Conservation (phyloP, 1,140 invertebrate species). For the Frieseomelitta varia region DNA sequence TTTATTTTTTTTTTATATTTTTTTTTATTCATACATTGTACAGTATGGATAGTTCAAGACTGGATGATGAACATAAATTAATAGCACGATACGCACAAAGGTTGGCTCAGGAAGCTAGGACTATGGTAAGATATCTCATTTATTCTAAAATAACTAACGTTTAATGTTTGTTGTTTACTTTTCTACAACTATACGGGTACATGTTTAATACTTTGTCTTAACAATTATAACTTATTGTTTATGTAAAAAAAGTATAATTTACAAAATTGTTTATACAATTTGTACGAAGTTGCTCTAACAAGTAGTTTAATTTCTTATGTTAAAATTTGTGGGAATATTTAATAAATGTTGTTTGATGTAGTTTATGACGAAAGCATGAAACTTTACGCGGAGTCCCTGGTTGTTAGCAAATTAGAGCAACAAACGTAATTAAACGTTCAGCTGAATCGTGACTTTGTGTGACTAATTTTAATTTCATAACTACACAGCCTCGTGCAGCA, state of each 20-base stretch:
- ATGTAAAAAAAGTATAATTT: not conserved
- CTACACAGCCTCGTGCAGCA: slow-evolving; percentile 75
- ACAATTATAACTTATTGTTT: slow-evolving; percentile 13
- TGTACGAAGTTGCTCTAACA: not conserved
- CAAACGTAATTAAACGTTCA: slow-evolving; percentile 34
- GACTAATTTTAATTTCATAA: slow-evolving; percentile 61
- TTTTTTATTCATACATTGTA: slow-evolving; percentile 53
- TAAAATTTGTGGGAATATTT: not conserved
- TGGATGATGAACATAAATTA: slow-evolving; percentile 97
- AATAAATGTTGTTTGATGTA: not conserved
- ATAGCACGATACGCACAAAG: slow-evolving; percentile 97
- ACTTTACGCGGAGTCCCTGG: not conserved
- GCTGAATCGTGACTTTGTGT: not conserved
- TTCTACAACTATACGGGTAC: not conserved
- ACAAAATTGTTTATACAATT: not conserved
- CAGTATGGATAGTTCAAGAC: slow-evolving; percentile 84
- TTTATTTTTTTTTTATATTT: slow-evolving; percentile 56
- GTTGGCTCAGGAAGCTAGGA: slow-evolving; percentile 94
- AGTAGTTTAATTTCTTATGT: not conserved
- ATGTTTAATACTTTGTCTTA: not conserved
- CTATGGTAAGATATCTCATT: slow-evolving; percentile 86
- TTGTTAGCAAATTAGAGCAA: slow-evolving; percentile 16
- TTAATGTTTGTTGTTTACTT: not conserved
- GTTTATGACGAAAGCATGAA: not conserved
- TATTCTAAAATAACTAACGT: slow-evolving; percentile 27